phyloP scores from a whole-genome alignment of 2,888 invertebrate species.

The Margaritifera margaritifera region DNA sequence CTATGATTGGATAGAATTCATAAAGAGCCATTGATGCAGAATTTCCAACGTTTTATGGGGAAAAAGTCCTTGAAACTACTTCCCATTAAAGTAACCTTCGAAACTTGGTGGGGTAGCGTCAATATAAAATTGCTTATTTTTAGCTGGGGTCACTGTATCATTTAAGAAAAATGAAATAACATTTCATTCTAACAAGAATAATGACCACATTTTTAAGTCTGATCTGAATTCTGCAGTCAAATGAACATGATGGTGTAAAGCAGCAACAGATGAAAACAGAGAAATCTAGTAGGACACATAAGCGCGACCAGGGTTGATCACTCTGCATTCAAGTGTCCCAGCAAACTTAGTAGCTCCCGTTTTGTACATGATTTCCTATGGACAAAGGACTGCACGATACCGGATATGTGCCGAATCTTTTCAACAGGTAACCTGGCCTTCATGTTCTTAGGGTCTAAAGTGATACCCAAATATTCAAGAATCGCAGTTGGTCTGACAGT shows the following conservation, averaged over 20 bases:
- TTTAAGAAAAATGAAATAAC: no score
- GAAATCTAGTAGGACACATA: no score
- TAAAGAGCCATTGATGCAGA: slow-evolving; percentile 1
- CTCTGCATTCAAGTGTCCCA: slow-evolving; percentile 23
- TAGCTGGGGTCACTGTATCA: slow-evolving; percentile 18
- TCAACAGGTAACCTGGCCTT: slow-evolving; percentile 18
- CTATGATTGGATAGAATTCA: slow-evolving; percentile 10
- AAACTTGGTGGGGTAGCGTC: slow-evolving; percentile 15
- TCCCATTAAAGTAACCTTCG: slow-evolving; percentile 12
- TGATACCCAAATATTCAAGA: slow-evolving; percentile 26
- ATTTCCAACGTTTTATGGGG: no score
- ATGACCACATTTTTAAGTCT: no score
- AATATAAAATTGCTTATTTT: slow-evolving; percentile 6
- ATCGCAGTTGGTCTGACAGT: slow-evolving; percentile 16
- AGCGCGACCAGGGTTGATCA: slow-evolving; percentile 20
- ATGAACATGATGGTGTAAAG: no score
- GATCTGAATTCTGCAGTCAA: no score
- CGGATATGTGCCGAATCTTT: slow-evolving; percentile 11
- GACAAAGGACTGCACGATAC: slow-evolving; percentile 5
- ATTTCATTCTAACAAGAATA: no score
- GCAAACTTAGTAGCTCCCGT: slow-evolving; percentile 13
- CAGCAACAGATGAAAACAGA: no score
- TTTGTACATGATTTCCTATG: slow-evolving; percentile 14
- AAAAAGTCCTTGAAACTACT: no score
- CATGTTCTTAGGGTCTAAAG: slow-evolving; percentile 19